Base-by-base conservation (phyloP, 2,888 invertebrate species). In the Hydroisotoma schaefferi region DNA sequence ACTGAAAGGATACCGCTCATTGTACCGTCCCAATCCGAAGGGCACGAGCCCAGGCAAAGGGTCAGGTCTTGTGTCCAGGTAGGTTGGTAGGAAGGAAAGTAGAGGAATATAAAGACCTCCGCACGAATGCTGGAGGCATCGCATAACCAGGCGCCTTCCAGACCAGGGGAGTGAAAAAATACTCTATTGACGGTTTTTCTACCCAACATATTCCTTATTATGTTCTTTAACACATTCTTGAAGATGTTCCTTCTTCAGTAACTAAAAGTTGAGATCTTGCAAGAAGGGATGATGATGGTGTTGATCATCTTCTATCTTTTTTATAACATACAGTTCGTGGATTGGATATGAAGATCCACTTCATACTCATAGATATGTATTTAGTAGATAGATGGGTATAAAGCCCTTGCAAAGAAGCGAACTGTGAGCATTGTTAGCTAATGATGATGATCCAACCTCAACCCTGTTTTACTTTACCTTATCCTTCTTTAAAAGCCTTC, bases 1-100 rank as follows among this genome's bases (percentile, higher is more conserved):
- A 49, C 23, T 2, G 54, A 56, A 69, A 69, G 67, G 67, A 60
- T 60, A 67, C 69, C 67, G 69, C 69, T 69, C 61, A 61, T 61
- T n/a, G n/a, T n/a, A n/a, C n/a, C n/a, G n/a, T n/a, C n/a, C n/a
- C n/a, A n/a, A n/a, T 67, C 61, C 64, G 68, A 70, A 70, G 70
- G 68, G 70, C 70, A 70, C 70, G 70, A 70, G 70, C 70, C 68
- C 67, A 59, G 54, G 38, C 46, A 63, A 63, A 65, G 67, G 69
- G 67, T 67, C 65, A 63, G 62, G 66, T 62, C 63, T 57, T 59
- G 43, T 57, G 38, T 57, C 26, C 37, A 37, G 52, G 52, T 33
- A 37, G 8, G n/a, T n/a, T 12, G 43, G 10, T 10, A 6, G 18
- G 43, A 18, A 20, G 18, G 33, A 15, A 33, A 33, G 10, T 10